A percentile compares a stretch with the other conserved stretches of the same genome.
phyloP scores from a whole-genome alignment of 2,888 invertebrate genomes.

The Agriopis marginaria region DNA sequence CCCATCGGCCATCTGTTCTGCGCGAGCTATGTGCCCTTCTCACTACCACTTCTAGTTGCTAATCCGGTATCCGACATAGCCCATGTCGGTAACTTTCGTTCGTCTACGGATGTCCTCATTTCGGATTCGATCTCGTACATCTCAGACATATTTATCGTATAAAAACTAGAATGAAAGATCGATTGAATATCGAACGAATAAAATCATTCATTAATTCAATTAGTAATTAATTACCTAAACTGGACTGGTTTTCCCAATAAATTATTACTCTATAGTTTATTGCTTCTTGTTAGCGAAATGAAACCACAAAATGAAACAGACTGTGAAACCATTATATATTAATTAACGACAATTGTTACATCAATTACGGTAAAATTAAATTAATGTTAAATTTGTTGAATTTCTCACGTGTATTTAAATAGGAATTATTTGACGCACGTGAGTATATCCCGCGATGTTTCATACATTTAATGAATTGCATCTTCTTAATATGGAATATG shows the following conservation, averaged over 20 bases:
- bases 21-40: too few relatives aligned
- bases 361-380: background rate
- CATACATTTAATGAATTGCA: too few relatives aligned
- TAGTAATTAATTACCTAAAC: background rate
- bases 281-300: constrained; percentile 1
- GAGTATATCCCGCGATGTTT: background rate
- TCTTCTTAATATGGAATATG: too few relatives aligned
- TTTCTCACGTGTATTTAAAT: background rate
- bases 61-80: too few relatives aligned
- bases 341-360: background rate
- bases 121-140: too few relatives aligned
- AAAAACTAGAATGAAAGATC: background rate
- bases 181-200: background rate
- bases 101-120: too few relatives aligned
- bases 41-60: too few relatives aligned
- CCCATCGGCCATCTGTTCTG: too few relatives aligned
- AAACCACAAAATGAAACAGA: background rate
- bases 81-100: too few relatives aligned
- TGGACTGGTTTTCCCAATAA: background rate
- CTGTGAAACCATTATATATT: background rate
- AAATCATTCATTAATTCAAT: background rate
- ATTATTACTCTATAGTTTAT: background rate
- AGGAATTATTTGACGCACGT: background rate
- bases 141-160: background rate
- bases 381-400: background rate